Evolutionary conservation across 2,113 vertebrate species (phyloP).

Genomic region (Cepphus grylle): DNA sequence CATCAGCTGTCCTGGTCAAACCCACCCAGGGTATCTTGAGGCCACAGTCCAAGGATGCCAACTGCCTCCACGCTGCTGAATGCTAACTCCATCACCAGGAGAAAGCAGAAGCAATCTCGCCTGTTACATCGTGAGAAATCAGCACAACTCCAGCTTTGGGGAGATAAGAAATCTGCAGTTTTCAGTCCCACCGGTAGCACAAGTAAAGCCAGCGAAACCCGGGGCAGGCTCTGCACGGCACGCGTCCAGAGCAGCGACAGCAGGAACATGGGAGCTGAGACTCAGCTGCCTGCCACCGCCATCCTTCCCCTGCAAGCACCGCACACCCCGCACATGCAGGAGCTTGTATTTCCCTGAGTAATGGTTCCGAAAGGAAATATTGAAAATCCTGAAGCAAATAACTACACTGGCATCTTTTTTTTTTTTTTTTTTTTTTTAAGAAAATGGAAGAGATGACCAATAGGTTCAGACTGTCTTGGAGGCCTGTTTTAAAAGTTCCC

Average conservation of each 20-base stretch:
- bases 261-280: background rate
- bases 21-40: background rate
- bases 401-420: background rate
- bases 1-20: background rate
- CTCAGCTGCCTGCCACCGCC: background rate
- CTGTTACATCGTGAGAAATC: background rate
- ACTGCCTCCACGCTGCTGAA: background rate
- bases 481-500: constrained; percentile 62
- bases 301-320: background rate
- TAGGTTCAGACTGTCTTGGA: constrained; percentile 4
- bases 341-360: background rate
- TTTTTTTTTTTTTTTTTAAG: background rate
- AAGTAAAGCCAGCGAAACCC: background rate
- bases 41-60: background rate
- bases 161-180: background rate
- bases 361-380: background rate
- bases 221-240: background rate
- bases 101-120: background rate
- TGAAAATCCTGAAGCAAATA: background rate
- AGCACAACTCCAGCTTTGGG: background rate
- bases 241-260: background rate
- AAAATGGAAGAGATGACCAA: constrained; percentile 35
- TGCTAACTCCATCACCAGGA: background rate
- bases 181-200: background rate
- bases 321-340: background rate